phyloP scores from a whole-genome alignment of 2,888 invertebrate species.

The Ernsta delagoae region DNA sequence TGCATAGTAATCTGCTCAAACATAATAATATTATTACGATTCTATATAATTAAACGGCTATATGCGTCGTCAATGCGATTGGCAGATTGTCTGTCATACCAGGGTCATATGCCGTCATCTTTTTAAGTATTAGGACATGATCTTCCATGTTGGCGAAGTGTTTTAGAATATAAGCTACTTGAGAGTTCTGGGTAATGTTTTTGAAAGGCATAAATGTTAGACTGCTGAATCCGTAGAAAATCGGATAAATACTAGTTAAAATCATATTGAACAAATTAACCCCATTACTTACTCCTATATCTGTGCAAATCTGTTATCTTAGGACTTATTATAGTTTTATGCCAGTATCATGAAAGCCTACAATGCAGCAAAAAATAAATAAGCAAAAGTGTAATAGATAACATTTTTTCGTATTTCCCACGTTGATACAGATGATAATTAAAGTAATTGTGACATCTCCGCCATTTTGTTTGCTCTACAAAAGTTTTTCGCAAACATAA shows the following conservation, averaged over 20 bases:
- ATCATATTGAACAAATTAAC: no score
- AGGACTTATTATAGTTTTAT: not conserved
- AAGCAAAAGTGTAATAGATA: constrained; percentile 2
- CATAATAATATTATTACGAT: not conserved
- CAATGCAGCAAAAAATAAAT: not conserved
- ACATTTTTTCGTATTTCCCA: constrained; percentile 29
- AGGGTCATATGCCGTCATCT: no score
- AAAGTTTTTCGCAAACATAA: constrained; percentile 24
- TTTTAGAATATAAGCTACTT: no score
- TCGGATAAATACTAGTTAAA: no score
- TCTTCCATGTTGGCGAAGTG: no score
- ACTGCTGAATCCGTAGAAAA: no score
- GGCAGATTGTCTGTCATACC: no score
- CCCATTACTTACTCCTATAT: no score
- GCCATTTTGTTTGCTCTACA: constrained; percentile 29
- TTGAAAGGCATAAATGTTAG: no score
- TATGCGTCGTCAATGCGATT: no score
- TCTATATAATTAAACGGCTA: not conserved
- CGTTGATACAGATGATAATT: constrained; percentile 16
- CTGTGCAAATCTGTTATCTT: not conserved
- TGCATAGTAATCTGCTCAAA: constrained; percentile 20
- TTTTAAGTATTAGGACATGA: no score
- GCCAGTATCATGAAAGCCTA: not conserved
- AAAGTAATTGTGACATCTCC: constrained; percentile 21
- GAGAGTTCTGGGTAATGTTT: no score